These are phyloP conservation scores for Syrista parreyssii DNA, from an alignment of 2,888 invertebrate species.

Conservation along the genomic window DNA sequence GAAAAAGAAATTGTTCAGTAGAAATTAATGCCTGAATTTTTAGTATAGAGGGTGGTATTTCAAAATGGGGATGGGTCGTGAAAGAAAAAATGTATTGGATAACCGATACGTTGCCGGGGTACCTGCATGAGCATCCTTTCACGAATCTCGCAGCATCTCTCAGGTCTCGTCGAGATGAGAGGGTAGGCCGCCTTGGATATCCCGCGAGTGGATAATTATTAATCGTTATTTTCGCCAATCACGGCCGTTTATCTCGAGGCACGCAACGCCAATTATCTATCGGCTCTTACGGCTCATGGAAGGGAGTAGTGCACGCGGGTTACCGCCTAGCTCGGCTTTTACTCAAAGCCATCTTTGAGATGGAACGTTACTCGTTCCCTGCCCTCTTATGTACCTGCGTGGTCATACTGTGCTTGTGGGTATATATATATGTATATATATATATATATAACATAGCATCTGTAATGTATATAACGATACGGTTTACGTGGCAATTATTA, in stretches of 20 bases:
- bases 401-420: too few species aligned
- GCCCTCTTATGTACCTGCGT: slow-evolving; percentile 13
- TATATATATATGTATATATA: too few species aligned
- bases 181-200: slow-evolving; percentile 54
- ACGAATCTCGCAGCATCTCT: too few species aligned
- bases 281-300: slow-evolving; percentile 40
- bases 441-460: too few species aligned
- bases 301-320: slow-evolving; percentile 21
- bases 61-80: too few species aligned
- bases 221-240: slow-evolving; percentile 64
- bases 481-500: slow-evolving; percentile 47
- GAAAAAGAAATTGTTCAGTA: too few species aligned
- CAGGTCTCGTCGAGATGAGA: slow-evolving; percentile 41
- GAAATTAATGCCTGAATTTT: too few species aligned
- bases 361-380: too few species aligned
- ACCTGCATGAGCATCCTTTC: too few species aligned
- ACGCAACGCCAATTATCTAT: slow-evolving; percentile 64
- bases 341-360: slow-evolving; percentile 9
- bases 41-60: too few species aligned
- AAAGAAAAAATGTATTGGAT: too few species aligned
- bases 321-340: slow-evolving; percentile 34
- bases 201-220: slow-evolving; percentile 62
- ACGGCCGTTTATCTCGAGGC: slow-evolving; percentile 62
- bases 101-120: too few species aligned
- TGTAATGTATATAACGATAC: not conserved